phyloP scores from a whole-genome alignment of 2,113 vertebrate species.

The Dascyllus trimaculatus region DNA sequence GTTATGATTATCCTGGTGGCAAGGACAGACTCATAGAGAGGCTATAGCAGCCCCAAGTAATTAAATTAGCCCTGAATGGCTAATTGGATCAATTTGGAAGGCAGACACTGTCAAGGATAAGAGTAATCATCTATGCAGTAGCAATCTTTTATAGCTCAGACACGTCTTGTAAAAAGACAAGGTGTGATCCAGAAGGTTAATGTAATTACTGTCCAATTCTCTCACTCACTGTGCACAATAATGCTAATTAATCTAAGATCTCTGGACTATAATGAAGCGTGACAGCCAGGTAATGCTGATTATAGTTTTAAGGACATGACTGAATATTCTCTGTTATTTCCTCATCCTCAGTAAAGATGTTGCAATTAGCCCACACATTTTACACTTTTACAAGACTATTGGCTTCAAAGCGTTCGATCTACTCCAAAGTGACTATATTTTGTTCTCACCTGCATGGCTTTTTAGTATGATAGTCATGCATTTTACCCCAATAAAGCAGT shows the following conservation, averaged over 20 bases:
- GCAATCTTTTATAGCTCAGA: conserved; percentile 81
- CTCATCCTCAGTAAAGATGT: conserved; percentile 38
- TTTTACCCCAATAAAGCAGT: conserved; percentile 88
- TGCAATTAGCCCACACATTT: conserved; percentile 58
- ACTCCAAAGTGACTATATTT: conserved; percentile 65
- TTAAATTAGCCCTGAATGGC: conserved; percentile 82
- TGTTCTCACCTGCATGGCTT: conserved; percentile 64
- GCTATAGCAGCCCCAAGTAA: conserved; percentile 75
- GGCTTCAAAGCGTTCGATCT: conserved; percentile 48
- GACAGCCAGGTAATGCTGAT: conserved; percentile 80
- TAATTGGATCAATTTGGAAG: conserved; percentile 85
- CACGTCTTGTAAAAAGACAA: conserved; percentile 83
- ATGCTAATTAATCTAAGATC: conserved; percentile 82
- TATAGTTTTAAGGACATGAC: conserved; percentile 74
- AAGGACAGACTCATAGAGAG: conserved; percentile 80
- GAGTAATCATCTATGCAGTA: conserved; percentile 83
- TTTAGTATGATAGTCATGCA: conserved; percentile 81
- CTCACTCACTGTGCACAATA: conserved; percentile 78
- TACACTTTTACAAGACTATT: conserved; percentile 38
- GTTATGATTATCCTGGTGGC: conserved; percentile 77
- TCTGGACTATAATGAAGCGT: conserved; percentile 77
- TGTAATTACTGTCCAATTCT: conserved; percentile 84
- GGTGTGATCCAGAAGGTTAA: conserved; percentile 84
- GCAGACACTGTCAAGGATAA: conserved; percentile 85
- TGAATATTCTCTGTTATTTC: conserved; percentile 57